Percentiles rank a stretch among this genome's conserved stretches.
These are phyloP conservation scores for Thamnophis elegans DNA, from an alignment of 2,797 vertebrate species.

Conservation along the genomic window DNA sequence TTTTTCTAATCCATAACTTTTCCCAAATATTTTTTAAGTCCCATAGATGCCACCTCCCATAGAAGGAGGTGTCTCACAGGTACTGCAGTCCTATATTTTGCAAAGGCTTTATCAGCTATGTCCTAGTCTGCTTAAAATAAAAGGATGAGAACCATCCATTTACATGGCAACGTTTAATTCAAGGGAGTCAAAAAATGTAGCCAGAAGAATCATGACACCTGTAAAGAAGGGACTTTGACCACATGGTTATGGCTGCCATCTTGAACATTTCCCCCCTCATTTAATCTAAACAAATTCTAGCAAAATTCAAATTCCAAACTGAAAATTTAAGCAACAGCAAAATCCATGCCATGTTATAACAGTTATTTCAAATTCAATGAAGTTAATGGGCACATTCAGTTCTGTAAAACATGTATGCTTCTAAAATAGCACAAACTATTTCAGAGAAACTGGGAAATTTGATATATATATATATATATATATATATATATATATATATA, in stretches of 20 bases:
- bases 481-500: no score
- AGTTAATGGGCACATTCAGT: background rate
- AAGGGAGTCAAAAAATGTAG: background rate
- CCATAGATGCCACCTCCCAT: background rate
- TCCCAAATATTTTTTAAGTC: background rate
- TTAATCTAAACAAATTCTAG: background rate
- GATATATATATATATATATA: background rate
- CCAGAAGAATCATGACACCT: background rate
- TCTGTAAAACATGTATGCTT: background rate
- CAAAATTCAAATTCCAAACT: background rate
- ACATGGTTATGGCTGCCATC: background rate
- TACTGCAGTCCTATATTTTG: background rate
- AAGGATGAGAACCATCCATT: background rate
- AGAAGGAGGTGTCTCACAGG: background rate
- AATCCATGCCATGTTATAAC: background rate
- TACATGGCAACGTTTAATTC: background rate
- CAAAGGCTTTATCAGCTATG: background rate
- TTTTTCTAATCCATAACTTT: background rate
- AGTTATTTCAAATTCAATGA: background rate
- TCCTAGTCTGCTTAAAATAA: background rate
- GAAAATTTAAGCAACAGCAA: background rate
- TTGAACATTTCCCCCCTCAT: background rate
- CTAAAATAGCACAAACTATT: background rate
- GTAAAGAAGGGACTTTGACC: background rate
- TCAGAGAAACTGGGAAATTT: background rate